Conservation (phyloP, 2,113 vertebrate species). For the Mystacornis crossleyi region DNA sequence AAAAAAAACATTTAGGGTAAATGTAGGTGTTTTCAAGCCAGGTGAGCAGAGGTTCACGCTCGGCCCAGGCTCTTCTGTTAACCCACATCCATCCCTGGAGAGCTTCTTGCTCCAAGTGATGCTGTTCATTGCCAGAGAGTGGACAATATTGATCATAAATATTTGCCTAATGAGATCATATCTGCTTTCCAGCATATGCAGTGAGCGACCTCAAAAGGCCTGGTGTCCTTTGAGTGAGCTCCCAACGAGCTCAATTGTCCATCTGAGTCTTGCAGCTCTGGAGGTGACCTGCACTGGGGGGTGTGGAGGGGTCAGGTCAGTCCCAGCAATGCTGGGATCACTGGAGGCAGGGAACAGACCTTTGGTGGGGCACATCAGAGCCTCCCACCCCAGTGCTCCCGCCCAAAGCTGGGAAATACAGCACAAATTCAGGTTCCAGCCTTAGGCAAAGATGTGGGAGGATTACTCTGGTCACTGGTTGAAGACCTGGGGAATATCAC, state of each 20-base stretch:
- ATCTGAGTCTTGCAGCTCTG: not conserved
- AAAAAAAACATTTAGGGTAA: not conserved
- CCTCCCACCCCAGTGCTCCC: not conserved
- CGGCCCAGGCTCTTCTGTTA: not conserved
- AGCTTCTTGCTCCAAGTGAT: not conserved
- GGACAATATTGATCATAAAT: constrained; percentile 47
- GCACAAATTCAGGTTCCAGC: not conserved
- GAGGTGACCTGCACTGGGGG: not conserved
- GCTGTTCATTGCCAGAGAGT: not conserved
- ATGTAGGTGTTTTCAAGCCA: constrained; percentile 4
- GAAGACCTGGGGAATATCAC: not conserved
- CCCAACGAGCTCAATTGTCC: not conserved
- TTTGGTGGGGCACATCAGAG: not conserved
- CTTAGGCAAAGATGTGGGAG: not conserved
- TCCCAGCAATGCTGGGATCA: not conserved
- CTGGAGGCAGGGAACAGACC: not conserved
- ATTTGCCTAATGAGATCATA: constrained; percentile 46
- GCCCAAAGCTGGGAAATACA: not conserved
- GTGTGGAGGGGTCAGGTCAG: not conserved
- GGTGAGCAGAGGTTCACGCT: not conserved
- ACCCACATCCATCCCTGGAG: not conserved
- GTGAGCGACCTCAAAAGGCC: not conserved
- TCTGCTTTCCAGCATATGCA: constrained; percentile 5
- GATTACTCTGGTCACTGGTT: not conserved
- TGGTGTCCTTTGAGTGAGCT: constrained; percentile 14